Conservation (phyloP, 2,888 invertebrate genomes). For the Bibio marci region DNA sequence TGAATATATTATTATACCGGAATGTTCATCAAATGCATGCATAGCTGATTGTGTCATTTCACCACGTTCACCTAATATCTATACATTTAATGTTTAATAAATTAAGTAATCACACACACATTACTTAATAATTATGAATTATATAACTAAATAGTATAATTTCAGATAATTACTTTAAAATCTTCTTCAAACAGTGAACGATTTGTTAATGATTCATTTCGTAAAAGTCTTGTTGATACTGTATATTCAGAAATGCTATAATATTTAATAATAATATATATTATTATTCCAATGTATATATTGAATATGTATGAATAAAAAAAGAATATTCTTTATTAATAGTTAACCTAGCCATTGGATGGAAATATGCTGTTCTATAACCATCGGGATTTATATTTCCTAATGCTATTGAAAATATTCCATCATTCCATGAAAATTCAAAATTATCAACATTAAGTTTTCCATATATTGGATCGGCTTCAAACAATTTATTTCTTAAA, state of each 20-base stretch:
- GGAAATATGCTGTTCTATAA: slow-evolving; percentile 51
- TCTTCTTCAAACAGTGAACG: slow-evolving; percentile 35
- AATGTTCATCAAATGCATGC: slow-evolving; percentile 41
- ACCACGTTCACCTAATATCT: slow-evolving; percentile 48
- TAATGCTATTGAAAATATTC: slow-evolving; percentile 54
- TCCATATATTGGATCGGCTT: slow-evolving; percentile 50
- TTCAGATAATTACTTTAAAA: slow-evolving; percentile 28
- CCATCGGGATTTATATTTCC: slow-evolving; percentile 34
- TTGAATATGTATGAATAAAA: no score
- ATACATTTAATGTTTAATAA: slow-evolving; percentile 10
- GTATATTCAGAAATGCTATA: slow-evolving; percentile 48
- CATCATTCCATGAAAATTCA: slow-evolving; percentile 63
- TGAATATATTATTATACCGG: slow-evolving; percentile 48
- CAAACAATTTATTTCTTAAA: slow-evolving; percentile 54
- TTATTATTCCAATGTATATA: not conserved
- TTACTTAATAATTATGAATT: no score
- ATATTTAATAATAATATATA: not conserved
- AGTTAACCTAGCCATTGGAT: slow-evolving; percentile 42
- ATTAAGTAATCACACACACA: no score
- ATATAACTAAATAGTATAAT: not conserved
- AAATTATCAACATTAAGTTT: slow-evolving; percentile 48
- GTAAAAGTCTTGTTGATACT: slow-evolving; percentile 45
- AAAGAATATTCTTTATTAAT: not conserved
- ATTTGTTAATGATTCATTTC: slow-evolving; percentile 35
- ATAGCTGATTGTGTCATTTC: slow-evolving; percentile 46